A percentile compares a stretch with the other conserved stretches of the same genome.
Conservation (phyloP, 2,888 invertebrate genomes). For the Agonopterix alstromeriana region DNA sequence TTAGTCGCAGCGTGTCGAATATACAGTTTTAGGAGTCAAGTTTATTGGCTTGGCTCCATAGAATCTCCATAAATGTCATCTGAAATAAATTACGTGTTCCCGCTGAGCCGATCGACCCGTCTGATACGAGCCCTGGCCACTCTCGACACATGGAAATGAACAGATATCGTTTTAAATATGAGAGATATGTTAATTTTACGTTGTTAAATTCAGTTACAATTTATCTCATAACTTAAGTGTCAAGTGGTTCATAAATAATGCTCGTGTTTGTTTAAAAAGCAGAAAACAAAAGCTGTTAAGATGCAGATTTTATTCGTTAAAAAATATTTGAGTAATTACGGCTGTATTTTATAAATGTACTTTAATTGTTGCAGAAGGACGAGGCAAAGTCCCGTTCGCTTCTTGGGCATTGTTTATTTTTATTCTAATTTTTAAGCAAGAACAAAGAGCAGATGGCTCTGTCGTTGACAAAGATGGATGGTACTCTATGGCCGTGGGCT, state of each 20-base stretch:
- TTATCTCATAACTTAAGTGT: constrained; percentile 24
- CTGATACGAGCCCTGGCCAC: constrained; percentile 20
- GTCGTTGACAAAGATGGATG: constrained; percentile 63
- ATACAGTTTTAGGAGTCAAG: constrained; percentile 39
- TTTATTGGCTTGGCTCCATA: constrained; percentile 52
- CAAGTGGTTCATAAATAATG: constrained; percentile 9
- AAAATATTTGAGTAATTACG: too few species aligned
- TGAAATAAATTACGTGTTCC: constrained; percentile 47
- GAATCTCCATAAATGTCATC: constrained; percentile 63
- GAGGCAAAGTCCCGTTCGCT: constrained; percentile 29
- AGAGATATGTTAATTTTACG: constrained; percentile 53
- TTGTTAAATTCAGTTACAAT: constrained; percentile 26
- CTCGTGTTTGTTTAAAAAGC: constrained; percentile 17
- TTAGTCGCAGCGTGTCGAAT: constrained; percentile 28
- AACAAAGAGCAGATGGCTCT: constrained; percentile 56
- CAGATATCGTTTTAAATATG: constrained; percentile 18
- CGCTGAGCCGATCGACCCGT: constrained; percentile 25
- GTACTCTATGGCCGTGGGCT: constrained; percentile 39
- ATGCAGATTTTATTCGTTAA: too few species aligned
- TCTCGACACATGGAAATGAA: constrained; percentile 22
- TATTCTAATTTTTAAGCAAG: constrained; percentile 68
- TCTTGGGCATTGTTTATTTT: constrained; percentile 41
- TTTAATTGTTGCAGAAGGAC: constrained; percentile 17
- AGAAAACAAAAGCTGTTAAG: not conserved
- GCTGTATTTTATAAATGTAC: not conserved